Base-by-base conservation (phyloP, 2,797 vertebrate species). In the Enteromius argenteus region DNA sequence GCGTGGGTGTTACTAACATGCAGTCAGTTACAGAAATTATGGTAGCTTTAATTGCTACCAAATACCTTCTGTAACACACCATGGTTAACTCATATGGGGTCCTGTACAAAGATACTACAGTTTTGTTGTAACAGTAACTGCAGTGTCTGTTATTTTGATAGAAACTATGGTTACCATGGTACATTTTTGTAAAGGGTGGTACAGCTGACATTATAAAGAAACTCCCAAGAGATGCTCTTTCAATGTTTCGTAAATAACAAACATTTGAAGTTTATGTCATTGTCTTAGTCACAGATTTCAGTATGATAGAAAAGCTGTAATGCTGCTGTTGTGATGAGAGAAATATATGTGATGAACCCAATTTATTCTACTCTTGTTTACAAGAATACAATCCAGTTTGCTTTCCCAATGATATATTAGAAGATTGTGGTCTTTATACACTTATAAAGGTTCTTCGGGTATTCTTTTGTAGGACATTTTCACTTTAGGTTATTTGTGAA, bases 151-250 rank as follows among this genome's bases (percentile, higher is more conserved):
- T 67, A n/a, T 37, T 60, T 60, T 76, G 35, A 58, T 15, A 23
- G 19, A 58, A 23, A 76, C 7, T 23, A 17, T 23, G n/a, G 73
- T 23, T 58, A 17, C 49, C 32, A 37, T 76, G 13, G 51, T 62
- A 21, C 56, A 46, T 56, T 56, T 75, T 75, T 75, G 49, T 56
- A 27, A 71, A 30, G 9, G 44, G 71, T 21, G 71, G 71, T 21
- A 73, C 27, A 51, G 9, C 46, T 73, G 46, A 51, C 44, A 49
- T 51, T 10, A 32, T 73, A 15, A 32, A 51, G 44, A 23, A 77
- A 62, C n/a, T 77, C 56, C 6, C 53, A 77, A 42, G 37, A 19
- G 32, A 56, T 56, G 51, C 11, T 46, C 5, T 78, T 78, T 78
- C 39, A 79, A 53, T 23, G 74, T 58, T 76, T 76, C n/a, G 42